A percentile compares a stretch with the other conserved stretches of the same genome.
Conservation (phyloP, 2,113 vertebrate species). For the Larimichthys crocea region DNA sequence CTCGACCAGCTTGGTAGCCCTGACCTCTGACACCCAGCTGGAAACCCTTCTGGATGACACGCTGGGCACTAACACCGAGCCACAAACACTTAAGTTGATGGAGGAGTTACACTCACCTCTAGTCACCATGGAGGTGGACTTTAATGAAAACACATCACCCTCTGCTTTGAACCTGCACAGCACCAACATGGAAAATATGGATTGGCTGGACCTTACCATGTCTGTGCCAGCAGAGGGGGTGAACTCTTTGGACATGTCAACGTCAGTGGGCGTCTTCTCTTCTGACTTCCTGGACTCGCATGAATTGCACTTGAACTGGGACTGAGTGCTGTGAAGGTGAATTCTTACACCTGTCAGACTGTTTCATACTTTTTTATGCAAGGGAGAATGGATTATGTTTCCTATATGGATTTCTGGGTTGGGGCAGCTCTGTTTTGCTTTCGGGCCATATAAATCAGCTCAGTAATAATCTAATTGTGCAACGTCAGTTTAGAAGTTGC, state of each 20-base stretch:
- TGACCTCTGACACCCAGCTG: constrained; percentile 88
- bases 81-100: constrained; percentile 84
- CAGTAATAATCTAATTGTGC: constrained; percentile 33
- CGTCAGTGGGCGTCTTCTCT: constrained; percentile 69
- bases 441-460: constrained; percentile 10
- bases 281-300: constrained; percentile 93
- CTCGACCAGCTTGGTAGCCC: constrained; percentile 80
- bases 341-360: neutral
- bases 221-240: constrained; percentile 88
- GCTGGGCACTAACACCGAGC: constrained; percentile 74
- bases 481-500: constrained; percentile 13
- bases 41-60: constrained; percentile 91
- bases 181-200: constrained; percentile 92
- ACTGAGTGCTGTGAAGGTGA: constrained; percentile 78
- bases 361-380: constrained; percentile 6
- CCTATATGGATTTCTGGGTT: constrained; percentile 4
- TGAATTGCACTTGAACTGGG: constrained; percentile 93
- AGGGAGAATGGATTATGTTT: constrained; percentile 27
- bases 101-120: constrained; percentile 92
- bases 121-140: constrained; percentile 88
- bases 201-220: constrained; percentile 96
- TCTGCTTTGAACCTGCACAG: constrained; percentile 88
- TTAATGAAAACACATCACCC: constrained; percentile 68
- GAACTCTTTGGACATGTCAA: constrained; percentile 87
- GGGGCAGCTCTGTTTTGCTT: constrained; percentile 28